These are phyloP conservation scores for Bettongia penicillata DNA, from an alignment of 2,113 vertebrate species.

Conservation along the genomic window DNA sequence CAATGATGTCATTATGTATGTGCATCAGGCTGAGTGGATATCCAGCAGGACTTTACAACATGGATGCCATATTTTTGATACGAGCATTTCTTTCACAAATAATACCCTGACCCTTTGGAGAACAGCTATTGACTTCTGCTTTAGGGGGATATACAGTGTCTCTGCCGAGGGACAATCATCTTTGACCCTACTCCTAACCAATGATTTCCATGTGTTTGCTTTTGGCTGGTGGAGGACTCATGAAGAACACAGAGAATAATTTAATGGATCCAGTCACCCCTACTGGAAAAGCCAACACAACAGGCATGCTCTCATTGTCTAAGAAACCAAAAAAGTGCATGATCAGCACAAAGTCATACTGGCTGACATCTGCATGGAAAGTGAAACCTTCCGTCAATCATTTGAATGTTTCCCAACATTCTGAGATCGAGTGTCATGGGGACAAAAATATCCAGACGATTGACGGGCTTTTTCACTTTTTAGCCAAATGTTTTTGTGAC, in stretches of 20 bases:
- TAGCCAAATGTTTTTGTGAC: background rate
- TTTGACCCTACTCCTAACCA: background rate
- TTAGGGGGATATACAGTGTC: background rate
- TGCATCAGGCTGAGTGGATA: background rate
- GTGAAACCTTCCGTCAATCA: background rate
- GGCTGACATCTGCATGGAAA: background rate
- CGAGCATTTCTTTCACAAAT: background rate
- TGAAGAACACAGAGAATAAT: background rate
- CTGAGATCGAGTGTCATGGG: background rate
- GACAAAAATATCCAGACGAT: background rate
- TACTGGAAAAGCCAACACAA: background rate
- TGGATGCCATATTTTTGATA: background rate
- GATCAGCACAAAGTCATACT: background rate
- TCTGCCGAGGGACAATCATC: background rate
- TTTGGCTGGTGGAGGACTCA: background rate
- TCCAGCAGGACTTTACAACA: background rate
- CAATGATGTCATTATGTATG: background rate
- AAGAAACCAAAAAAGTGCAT: background rate
- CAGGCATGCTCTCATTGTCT: background rate
- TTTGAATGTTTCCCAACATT: constrained; percentile 1
- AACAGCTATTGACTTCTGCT: background rate
- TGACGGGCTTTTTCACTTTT: background rate
- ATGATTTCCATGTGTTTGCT: background rate
- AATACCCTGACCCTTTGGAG: background rate
- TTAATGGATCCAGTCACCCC: background rate